Conservation (phyloP, 1,140 invertebrate genomes). For the Cydia splendana region DNA sequence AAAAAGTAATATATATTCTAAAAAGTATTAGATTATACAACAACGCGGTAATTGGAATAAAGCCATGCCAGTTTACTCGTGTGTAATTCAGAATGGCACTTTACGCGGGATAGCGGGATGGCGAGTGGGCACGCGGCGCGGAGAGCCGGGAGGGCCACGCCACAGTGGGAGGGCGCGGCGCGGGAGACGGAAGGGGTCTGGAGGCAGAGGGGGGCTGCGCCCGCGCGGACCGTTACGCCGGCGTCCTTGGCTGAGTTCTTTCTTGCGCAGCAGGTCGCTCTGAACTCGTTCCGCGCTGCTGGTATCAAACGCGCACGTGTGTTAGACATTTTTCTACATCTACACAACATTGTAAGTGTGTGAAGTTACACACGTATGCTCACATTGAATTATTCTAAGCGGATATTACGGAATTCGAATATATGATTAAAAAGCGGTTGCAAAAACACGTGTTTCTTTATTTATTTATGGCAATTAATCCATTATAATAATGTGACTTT, state of each 20-base stretch:
- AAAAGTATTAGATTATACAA: too few relatives aligned
- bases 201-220: constrained; percentile 23
- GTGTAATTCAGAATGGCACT: background rate
- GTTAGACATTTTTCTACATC: constrained; percentile 44
- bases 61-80: background rate
- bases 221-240: constrained; percentile 69
- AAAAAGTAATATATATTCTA: too few relatives aligned
- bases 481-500: too few relatives aligned
- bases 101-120: background rate
- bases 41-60: too few relatives aligned
- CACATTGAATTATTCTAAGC: constrained; percentile 72
- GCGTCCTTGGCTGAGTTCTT: constrained; percentile 79
- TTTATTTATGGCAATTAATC: too few relatives aligned
- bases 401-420: constrained; percentile 51
- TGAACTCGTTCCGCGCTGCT: constrained; percentile 70
- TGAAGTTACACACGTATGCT: constrained; percentile 47
- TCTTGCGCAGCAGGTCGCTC: constrained; percentile 73
- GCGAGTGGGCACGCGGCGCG: background rate
- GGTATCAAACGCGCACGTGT: constrained; percentile 58
- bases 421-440: constrained; percentile 5
- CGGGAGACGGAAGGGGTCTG: background rate
- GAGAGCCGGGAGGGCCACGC: background rate
- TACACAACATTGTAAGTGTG: constrained; percentile 37
- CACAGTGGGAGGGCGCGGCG: background rate
- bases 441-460: background rate